Evolutionary conservation across 2,113 vertebrate genomes (phyloP).

Genomic region (Catharus minimus): DNA sequence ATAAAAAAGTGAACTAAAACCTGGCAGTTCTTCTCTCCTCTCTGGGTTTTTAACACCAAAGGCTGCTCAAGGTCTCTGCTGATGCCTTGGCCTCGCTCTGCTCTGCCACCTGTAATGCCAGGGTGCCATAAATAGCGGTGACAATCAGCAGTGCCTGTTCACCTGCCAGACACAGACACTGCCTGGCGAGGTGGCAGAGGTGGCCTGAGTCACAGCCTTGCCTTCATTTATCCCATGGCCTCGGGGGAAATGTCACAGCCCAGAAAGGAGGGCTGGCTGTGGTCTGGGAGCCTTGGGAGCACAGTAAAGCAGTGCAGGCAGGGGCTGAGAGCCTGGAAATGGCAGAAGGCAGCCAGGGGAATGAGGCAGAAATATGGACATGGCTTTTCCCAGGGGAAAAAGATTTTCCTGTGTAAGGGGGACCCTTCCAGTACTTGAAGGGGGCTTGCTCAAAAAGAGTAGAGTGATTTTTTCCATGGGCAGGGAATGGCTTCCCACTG

Average conservation of each 20-base stretch:
- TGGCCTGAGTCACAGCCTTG: neutral
- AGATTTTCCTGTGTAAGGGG: fast-evolving
- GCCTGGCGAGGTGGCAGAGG: neutral
- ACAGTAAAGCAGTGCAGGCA: neutral
- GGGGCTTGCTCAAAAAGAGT: neutral
- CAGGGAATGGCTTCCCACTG: neutral
- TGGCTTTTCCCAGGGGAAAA: fast-evolving
- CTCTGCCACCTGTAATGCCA: neutral
- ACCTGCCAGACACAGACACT: neutral
- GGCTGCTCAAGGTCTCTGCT: neutral
- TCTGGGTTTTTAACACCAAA: neutral
- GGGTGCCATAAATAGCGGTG: neutral
- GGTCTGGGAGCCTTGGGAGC: neutral
- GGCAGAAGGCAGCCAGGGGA: fast-evolving
- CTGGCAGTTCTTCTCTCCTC: neutral
- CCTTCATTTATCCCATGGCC: fast-evolving
- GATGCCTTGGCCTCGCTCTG: neutral
- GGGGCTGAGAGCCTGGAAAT: neutral
- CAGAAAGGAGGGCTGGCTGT: neutral
- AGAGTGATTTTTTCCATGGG: neutral
- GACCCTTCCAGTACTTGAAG: neutral
- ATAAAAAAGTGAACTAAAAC: conserved; percentile 66
- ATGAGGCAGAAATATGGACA: fast-evolving
- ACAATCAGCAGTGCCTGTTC: neutral
- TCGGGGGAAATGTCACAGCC: neutral